Percentiles rank a stretch among this genome's conserved stretches.
Evolutionary conservation across 2,797 vertebrate genomes (phyloP).

Genomic region (Ctenosaura bakeri): DNA sequence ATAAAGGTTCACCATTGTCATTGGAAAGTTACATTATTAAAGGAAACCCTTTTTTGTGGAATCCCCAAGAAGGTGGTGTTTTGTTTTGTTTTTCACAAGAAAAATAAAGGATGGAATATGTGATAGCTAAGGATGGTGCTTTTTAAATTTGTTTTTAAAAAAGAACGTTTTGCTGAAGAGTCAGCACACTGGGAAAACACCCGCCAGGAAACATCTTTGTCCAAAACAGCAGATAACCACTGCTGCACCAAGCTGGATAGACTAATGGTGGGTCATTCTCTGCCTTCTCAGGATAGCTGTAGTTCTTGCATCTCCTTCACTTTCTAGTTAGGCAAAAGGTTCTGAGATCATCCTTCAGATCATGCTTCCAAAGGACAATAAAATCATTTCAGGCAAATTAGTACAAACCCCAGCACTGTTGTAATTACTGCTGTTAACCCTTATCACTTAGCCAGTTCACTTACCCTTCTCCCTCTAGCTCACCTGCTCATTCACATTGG

Average conservation of each 20-base stretch:
- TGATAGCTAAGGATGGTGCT: conserved; percentile 31
- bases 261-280: no score
- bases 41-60: conserved; percentile 29
- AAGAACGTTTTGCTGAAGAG: not conserved
- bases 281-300: not conserved
- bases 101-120: not conserved
- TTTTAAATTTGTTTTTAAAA: not conserved
- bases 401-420: not conserved
- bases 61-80: not conserved
- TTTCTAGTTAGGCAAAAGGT: not conserved
- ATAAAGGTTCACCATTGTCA: conserved; percentile 37
- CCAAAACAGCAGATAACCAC: not conserved
- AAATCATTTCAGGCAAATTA: not conserved
- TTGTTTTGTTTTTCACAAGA: not conserved
- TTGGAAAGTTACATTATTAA: conserved; percentile 44
- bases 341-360: not conserved
- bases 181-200: not conserved
- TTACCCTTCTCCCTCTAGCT: not conserved
- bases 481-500: not conserved
- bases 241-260: no score
- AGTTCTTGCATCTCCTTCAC: not conserved
- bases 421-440: no score
- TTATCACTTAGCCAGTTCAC: not conserved
- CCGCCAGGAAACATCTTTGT: not conserved
- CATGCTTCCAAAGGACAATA: not conserved